phyloP scores from a whole-genome alignment of 2,888 invertebrate species.

The Noctua pronuba region DNA sequence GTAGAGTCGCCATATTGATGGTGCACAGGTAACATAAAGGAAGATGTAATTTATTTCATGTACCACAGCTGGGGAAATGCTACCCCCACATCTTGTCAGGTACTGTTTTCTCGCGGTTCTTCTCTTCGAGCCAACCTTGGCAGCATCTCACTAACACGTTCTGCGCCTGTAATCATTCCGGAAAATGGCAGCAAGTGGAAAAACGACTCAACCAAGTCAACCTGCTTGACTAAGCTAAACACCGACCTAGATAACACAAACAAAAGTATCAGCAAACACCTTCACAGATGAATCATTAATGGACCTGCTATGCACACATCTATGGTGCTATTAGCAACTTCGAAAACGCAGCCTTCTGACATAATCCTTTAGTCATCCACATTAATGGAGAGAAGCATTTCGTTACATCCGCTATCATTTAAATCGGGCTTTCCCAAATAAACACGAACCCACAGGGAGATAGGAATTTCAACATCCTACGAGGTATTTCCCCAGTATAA shows the following conservation, averaged over 20 bases:
- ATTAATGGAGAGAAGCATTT: background rate
- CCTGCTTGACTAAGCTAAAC: background rate
- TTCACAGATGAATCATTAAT: background rate
- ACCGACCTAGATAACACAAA: background rate
- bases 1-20: too few species aligned
- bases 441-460: background rate
- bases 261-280: background rate
- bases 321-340: background rate
- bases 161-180: background rate
- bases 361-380: background rate
- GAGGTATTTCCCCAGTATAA: conserved; percentile 1
- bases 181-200: background rate
- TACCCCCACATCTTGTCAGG: background rate
- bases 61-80: too few species aligned
- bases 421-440: background rate
- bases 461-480: background rate
- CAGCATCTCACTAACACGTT: background rate
- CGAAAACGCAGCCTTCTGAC: too few species aligned
- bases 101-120: background rate
- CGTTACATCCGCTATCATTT: background rate
- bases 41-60: too few species aligned
- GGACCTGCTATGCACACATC: background rate
- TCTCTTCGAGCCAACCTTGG: background rate
- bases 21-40: too few species aligned
- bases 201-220: background rate